A percentile compares a stretch with the other conserved stretches of the same genome.
Evolutionary conservation across 2,113 vertebrate species (phyloP).

Genomic region (Dicaeum eximium): DNA sequence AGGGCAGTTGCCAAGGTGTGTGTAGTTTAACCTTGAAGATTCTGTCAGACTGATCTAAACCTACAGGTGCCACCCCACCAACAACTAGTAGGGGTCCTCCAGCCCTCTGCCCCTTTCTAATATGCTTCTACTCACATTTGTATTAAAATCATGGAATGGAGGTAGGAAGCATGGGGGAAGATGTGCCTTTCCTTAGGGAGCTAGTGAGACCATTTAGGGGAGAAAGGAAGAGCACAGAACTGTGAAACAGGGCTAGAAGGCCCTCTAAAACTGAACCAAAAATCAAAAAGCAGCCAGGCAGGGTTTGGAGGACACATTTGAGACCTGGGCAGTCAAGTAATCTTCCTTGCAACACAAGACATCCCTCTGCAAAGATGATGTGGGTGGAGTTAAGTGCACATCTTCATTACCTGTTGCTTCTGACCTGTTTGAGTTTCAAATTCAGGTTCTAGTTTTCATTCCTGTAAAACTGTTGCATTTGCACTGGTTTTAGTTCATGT

Average conservation of each 20-base stretch:
- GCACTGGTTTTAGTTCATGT: neutral
- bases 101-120: neutral
- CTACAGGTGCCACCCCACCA: neutral
- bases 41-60: neutral
- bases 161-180: neutral
- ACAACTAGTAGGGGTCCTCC: neutral
- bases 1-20: neutral
- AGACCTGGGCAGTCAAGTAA: neutral
- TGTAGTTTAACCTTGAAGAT: neutral
- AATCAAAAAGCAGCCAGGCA: neutral
- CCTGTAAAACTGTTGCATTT: neutral
- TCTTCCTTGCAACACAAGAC: neutral
- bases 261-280: neutral
- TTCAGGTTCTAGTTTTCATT: neutral
- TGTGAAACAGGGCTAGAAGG: neutral
- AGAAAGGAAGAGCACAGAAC: neutral
- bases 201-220: neutral
- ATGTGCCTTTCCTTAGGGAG: neutral
- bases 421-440: neutral
- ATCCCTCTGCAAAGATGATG: neutral
- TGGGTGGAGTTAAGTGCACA: neutral
- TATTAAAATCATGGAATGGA: neutral
- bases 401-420: neutral
- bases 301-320: neutral
- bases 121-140: neutral